Percentiles rank a stretch among this genome's conserved stretches.
Evolutionary conservation across 2,797 vertebrate genomes (phyloP).

Genomic region (Amblyopsis hoosieri): DNA sequence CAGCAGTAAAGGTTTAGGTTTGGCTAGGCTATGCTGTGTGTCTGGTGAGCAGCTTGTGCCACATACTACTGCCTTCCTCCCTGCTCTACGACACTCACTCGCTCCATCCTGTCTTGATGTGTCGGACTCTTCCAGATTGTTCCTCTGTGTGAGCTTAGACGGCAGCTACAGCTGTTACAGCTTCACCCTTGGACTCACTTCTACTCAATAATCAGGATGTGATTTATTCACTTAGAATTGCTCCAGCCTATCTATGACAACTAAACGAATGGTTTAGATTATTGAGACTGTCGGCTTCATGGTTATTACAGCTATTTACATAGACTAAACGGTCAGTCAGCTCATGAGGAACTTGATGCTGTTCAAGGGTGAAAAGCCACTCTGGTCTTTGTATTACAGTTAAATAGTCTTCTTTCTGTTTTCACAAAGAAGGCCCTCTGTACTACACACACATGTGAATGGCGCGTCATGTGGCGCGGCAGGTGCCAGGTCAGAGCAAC

Average conservation of each 20-base stretch:
- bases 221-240: too few species aligned
- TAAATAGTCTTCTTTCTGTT: slow-evolving; percentile 4
- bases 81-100: not conserved
- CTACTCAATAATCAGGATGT: not conserved
- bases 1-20: slow-evolving; percentile 12
- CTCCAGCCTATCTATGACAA: not conserved
- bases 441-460: slow-evolving; percentile 36
- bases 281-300: not conserved
- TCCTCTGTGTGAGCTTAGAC: not conserved
- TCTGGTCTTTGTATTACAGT: slow-evolving; percentile 3
- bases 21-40: not conserved
- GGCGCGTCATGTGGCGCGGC: slow-evolving; percentile 47
- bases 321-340: not conserved
- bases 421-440: not conserved
- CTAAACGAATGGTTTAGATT: not conserved
- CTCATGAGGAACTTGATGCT: not conserved
- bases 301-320: not conserved
- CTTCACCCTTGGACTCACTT: not conserved
- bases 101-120: not conserved
- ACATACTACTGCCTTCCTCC: not conserved
- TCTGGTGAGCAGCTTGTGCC: not conserved
- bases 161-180: slow-evolving; percentile 13
- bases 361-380: not conserved
- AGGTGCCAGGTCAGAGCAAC: slow-evolving; percentile 64
- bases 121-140: not conserved